Base-by-base conservation (phyloP, 2,888 invertebrate genomes). In the Anorthoa munda region DNA sequence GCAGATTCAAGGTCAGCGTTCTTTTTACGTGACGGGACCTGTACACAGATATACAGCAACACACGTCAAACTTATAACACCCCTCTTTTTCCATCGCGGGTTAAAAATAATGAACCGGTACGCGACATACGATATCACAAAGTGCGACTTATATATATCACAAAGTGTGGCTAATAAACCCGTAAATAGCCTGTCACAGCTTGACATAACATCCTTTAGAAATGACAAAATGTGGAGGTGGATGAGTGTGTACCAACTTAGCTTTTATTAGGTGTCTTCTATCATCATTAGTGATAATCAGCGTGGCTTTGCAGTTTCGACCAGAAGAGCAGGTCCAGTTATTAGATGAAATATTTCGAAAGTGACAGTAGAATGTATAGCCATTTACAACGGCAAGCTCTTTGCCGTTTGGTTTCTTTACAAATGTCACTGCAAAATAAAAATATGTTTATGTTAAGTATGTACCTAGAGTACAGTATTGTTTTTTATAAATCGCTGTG, bases 261-360 rank as follows among this genome's bases (percentile, higher is more conserved):
- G 72, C 18, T 48, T 60, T 63, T 11, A 63, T 4, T 53, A 72
- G 26, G 2, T 1, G 2, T 11, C 80, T 63, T 23, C 9, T 15
- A 13, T 53, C 39, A 56, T 72, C 63, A 7, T 51, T 84, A 23
- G 66, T 76, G 18, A 67, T 67, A 18, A 84, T 80, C 17, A 90
- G 68, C 9, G 82, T 39, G 72, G 90, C 87, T 46, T 82, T 85
- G 56, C 91, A 90, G 4, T 71, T 63, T 13, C 86, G 82, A 0
- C 89, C 88, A 13, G 81, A 83, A 0, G 90, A 89, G 53, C 92
- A 91, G 9, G 77, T 82, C 90, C 90, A 91, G n/a, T 70, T 72
- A 17, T 80, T 73, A 0, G 85, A 83, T 5, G 70, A 78, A 31
- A 53, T 39, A 13, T 75, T 74, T 2, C 67, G 68, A 39, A 63